Percentiles rank a stretch among this genome's conserved stretches.
Conservation (phyloP, 2,797 vertebrate species). For the Mormyrus proboscirostris region DNA sequence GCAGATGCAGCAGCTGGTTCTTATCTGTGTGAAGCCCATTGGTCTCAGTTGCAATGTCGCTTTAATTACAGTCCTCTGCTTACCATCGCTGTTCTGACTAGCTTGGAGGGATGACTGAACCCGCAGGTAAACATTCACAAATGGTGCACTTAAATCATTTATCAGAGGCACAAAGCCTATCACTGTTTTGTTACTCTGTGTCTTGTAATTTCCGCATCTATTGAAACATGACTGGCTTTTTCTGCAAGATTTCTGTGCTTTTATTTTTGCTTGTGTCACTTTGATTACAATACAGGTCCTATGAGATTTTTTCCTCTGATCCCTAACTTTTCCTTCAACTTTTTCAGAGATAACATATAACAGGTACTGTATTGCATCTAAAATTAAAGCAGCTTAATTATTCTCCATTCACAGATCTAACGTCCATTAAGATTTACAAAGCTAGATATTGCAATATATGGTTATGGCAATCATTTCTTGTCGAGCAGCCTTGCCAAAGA, state of each 20-base stretch:
- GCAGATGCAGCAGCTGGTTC: conserved; percentile 44
- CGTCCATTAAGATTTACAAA: neutral
- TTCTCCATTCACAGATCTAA: neutral
- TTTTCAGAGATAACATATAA: neutral
- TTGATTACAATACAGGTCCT: neutral
- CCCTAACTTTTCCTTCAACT: neutral
- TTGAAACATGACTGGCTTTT: neutral
- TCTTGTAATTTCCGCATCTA: conserved; percentile 10
- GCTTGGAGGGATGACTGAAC: conserved; percentile 33
- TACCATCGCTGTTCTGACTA: conserved; percentile 33
- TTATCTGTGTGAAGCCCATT: conserved; percentile 38
- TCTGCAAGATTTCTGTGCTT: conserved; percentile 5
- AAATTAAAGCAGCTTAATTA: neutral
- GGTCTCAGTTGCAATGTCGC: conserved; percentile 41
- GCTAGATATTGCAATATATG: conserved; percentile 29
- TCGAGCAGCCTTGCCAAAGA: conserved; percentile 52
- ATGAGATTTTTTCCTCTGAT: neutral
- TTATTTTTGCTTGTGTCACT: neutral
- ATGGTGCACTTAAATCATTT: conserved; percentile 34
- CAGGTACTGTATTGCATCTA: neutral
- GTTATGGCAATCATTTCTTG: conserved; percentile 41
- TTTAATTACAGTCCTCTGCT: conserved; percentile 43
- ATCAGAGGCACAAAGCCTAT: conserved; percentile 22
- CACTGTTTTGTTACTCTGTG: neutral
- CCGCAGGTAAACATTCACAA: conserved; percentile 51